Base-by-base conservation (phyloP, 2,797 vertebrate species). In the Alcedo quadribrachys region DNA sequence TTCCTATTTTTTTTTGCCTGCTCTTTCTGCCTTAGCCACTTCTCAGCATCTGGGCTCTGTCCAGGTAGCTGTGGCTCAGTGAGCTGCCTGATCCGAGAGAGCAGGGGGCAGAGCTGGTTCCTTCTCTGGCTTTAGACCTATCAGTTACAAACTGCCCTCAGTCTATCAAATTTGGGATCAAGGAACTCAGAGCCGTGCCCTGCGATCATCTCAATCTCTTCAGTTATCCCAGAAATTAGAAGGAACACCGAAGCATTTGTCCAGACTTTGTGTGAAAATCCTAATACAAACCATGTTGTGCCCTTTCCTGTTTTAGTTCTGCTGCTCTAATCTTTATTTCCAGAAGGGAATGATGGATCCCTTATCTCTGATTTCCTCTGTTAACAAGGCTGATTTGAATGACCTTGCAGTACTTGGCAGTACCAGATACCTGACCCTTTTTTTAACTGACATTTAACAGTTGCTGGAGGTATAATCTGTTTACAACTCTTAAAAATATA, bases 401-500 rank as follows among this genome's bases (percentile, higher is more conserved):
- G 46, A 51, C 69, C n/a, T 85, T 76, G 65, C 27, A 81, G 18
- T 43, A 40, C 37, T 54, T 83, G 30, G 27, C 50, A 84, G 19
- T 45, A 79, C 46, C 43, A 83, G 37, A 76, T 62, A 91, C 15
- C 22, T 62, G 71, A 74, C 32, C 30, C 62, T 87, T 90, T 90
- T 75, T 63, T 66, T 55, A 16, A 24, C 28, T 66, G 68, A 85
- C 25, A 79, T 88, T 92, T 92, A 65, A 60, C 35, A 66, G 33
- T 80, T 40, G 73, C 73, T 63, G 81, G 67, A 80, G 42, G 54
- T 63, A 54, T 78, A 87, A 89, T 87, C 53, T 81, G 27, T 88
- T 93, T 83, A 93, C 50, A 86, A 33, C 24, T 71, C 3, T 4
- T 89, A 68, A 73, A 92, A 95, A 89, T 15, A 48, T 92, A 6